phyloP scores from a whole-genome alignment of 2,113 vertebrate species.

The Sakesphorus luctuosus region DNA sequence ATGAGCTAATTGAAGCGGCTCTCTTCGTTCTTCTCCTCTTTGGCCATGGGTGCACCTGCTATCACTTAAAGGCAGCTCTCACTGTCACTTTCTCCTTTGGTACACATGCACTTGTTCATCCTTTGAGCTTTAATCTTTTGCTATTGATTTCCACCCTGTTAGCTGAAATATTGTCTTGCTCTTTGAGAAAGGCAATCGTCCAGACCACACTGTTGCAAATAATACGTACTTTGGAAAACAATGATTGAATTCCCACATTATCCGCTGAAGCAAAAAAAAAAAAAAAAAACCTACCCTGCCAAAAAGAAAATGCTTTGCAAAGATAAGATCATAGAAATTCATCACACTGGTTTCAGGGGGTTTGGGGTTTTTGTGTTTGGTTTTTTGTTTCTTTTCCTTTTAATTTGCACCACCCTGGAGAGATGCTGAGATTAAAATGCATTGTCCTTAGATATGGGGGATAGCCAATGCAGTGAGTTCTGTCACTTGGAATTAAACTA shows the following conservation, averaged over 20 bases:
- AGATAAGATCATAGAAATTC: conserved; percentile 40
- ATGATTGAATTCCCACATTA: conserved; percentile 64
- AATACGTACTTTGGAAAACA: conserved; percentile 65
- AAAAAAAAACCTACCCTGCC: conserved; percentile 44
- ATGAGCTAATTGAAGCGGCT: conserved; percentile 48
- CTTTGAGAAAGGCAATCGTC: conserved; percentile 46
- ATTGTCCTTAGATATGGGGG: neutral
- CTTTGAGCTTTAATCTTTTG: conserved; percentile 69
- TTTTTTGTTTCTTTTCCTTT: neutral
- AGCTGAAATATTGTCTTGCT: conserved; percentile 58
- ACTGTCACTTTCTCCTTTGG: conserved; percentile 23
- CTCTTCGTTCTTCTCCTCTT: neutral
- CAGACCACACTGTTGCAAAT: conserved; percentile 38
- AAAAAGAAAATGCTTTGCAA: conserved; percentile 36
- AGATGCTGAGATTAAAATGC: conserved; percentile 8
- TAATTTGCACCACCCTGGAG: neutral
- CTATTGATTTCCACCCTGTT: conserved; percentile 69
- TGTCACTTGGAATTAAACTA: neutral
- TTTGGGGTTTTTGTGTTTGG: neutral
- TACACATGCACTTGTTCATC: conserved; percentile 31
- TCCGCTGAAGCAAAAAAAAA: conserved; percentile 22
- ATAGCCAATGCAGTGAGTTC: neutral
- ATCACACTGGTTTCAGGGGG: conserved; percentile 8
- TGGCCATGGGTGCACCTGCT: conserved; percentile 19
- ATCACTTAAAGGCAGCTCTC: conserved; percentile 58